phyloP scores from a whole-genome alignment of 2,888 invertebrate species.

The Lasioglossum villosulum region DNA sequence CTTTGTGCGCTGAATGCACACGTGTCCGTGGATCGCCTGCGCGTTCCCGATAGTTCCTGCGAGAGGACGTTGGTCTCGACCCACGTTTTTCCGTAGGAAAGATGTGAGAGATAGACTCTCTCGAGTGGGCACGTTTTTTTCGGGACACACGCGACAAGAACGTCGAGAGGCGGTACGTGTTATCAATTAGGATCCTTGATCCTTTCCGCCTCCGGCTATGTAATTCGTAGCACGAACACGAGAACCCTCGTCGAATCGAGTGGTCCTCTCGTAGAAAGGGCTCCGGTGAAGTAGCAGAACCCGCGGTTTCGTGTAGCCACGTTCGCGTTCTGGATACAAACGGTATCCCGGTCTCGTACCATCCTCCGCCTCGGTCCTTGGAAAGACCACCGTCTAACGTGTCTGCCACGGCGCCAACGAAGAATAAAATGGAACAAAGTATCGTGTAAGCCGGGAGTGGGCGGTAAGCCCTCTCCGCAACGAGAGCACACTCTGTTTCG shows the following conservation, averaged over 20 bases:
- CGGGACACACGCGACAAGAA: background rate
- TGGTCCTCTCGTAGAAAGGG: slow-evolving; percentile 37
- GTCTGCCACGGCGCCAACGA: background rate
- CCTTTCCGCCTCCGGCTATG: slow-evolving; percentile 20
- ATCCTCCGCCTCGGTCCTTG: background rate
- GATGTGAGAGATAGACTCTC: background rate
- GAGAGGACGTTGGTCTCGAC: background rate
- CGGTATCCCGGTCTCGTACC: background rate
- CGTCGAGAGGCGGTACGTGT: slow-evolving; percentile 35
- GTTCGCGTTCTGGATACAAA: background rate
- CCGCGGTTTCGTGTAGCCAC: slow-evolving; percentile 1
- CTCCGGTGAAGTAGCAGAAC: slow-evolving; percentile 14
- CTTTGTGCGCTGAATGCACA: slow-evolving; percentile 64
- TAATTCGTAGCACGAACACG: slow-evolving; percentile 35
- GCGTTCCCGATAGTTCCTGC: slow-evolving; percentile 27
- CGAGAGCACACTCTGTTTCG: background rate
- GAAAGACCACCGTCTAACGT: background rate
- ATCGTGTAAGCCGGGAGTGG: background rate
- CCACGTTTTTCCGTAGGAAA: background rate
- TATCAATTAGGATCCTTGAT: slow-evolving; percentile 42
- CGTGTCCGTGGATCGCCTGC: slow-evolving; percentile 58
- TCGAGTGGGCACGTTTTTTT: background rate
- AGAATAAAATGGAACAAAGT: background rate
- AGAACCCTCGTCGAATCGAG: slow-evolving; percentile 35
- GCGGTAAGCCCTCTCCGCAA: background rate